Percentiles rank a stretch among this genome's conserved stretches.
Evolutionary conservation across 2,797 vertebrate genomes (phyloP).

Genomic region (Liasis olivaceus): DNA sequence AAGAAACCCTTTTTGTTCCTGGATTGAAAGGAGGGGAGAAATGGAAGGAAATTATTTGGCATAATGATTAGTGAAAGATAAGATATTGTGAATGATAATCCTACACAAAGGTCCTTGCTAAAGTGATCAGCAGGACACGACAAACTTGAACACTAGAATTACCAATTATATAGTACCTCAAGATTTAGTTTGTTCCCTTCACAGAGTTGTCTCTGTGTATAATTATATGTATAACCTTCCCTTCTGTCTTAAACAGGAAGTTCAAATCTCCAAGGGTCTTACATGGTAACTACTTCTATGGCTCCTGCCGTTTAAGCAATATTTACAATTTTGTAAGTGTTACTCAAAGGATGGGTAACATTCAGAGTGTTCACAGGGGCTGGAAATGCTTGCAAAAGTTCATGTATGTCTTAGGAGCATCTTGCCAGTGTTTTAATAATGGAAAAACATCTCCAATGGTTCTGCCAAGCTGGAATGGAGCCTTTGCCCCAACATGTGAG

Average conservation of each 20-base stretch:
- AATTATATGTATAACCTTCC: not conserved
- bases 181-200: not conserved
- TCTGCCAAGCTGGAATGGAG: not conserved
- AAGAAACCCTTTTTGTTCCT: no score
- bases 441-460: not conserved
- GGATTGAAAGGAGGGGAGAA: no score
- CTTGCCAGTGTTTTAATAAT: not conserved
- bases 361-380: not conserved
- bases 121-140: not conserved
- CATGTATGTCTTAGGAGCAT: not conserved
- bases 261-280: not conserved
- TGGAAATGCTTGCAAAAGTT: not conserved
- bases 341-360: not conserved
- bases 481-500: not conserved
- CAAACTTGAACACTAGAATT: not conserved
- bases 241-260: not conserved
- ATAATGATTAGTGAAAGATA: not conserved
- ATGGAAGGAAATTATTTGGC: no score
- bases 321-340: not conserved
- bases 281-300: not conserved
- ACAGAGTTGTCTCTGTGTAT: not conserved
- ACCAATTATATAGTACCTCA: not conserved
- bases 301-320: not conserved
- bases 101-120: not conserved
- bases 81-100: not conserved